A percentile compares a stretch with the other conserved stretches of the same genome.
Conservation (phyloP, 2,113 vertebrate species). For the Fregata magnificens region DNA sequence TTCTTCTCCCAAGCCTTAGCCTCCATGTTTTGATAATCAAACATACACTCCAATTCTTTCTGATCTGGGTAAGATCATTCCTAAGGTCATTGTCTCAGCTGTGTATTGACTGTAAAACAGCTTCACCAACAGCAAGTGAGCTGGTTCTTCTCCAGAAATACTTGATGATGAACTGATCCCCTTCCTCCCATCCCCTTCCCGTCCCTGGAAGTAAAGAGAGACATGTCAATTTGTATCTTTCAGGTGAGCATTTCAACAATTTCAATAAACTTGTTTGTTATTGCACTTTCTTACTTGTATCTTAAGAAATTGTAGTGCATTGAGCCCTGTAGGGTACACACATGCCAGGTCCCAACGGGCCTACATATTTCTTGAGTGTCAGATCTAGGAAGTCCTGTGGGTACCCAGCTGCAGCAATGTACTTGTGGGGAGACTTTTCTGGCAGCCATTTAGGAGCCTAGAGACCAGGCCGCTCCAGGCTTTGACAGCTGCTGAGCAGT, state of each 20-base stretch:
- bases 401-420: background rate
- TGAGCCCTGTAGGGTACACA: background rate
- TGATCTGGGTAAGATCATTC: background rate
- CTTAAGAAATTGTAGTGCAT: background rate
- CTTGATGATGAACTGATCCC: background rate
- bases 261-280: background rate
- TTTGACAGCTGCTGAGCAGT: background rate
- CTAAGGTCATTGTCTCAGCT: background rate
- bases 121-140: background rate
- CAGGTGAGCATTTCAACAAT: fast-evolving
- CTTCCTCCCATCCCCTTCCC: background rate
- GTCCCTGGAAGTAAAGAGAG: background rate
- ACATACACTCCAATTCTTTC: background rate
- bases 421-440: background rate
- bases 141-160: background rate
- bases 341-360: background rate
- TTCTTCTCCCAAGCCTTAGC: background rate
- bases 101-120: background rate
- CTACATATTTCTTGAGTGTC: background rate
- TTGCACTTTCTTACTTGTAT: background rate
- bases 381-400: background rate
- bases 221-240: background rate
- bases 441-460: background rate
- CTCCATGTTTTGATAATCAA: background rate
- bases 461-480: background rate